A percentile compares a stretch with the other conserved stretches of the same genome.
Evolutionary conservation across 1,140 invertebrate genomes (phyloP).

Genomic region (Bombus haemorrhoidalis): DNA sequence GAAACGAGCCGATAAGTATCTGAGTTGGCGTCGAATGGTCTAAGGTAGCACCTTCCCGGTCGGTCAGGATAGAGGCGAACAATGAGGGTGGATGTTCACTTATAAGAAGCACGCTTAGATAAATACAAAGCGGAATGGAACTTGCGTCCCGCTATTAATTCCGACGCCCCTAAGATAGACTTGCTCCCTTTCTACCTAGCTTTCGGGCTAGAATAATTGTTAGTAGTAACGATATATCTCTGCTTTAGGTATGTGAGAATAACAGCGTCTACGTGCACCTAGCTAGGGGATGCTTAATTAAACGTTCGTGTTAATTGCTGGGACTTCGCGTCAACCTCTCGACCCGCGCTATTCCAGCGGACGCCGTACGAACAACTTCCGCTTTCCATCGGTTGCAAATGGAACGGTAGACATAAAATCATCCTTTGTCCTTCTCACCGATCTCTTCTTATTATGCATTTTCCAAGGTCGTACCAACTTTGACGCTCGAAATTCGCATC

Average conservation of each 20-base stretch:
- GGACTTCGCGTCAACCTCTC: conserved; percentile 74
- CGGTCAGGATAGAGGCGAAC: neutral
- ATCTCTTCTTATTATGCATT: conserved; percentile 11
- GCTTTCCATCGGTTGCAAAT: conserved; percentile 63
- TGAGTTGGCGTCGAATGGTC: neutral
- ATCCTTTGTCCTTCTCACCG: conserved; percentile 35
- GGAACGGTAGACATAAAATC: conserved; percentile 54
- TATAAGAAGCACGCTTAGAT: conserved; percentile 46
- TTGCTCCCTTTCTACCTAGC: conserved; percentile 41
- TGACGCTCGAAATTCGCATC: neutral
- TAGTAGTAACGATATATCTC: conserved; percentile 77
- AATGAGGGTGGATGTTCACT: conserved; percentile 3
- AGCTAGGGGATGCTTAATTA: conserved; percentile 76
- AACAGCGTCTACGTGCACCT: conserved; percentile 72
- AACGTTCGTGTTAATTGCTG: conserved; percentile 79
- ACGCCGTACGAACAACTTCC: conserved; percentile 64
- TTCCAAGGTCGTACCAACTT: conserved; percentile 5
- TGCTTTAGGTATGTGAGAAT: conserved; percentile 77
- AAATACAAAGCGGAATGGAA: conserved; percentile 46
- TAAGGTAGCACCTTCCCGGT: neutral
- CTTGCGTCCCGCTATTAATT: conserved; percentile 44
- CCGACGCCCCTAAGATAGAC: conserved; percentile 69
- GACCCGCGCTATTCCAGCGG: conserved; percentile 59
- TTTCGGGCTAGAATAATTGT: conserved; percentile 73
- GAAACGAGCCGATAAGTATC: neutral